Percentiles rank a stretch among this genome's conserved stretches.
phyloP scores from a whole-genome alignment of 2,113 vertebrate genomes.

The Sinocyclocheilus anshuiensis region DNA sequence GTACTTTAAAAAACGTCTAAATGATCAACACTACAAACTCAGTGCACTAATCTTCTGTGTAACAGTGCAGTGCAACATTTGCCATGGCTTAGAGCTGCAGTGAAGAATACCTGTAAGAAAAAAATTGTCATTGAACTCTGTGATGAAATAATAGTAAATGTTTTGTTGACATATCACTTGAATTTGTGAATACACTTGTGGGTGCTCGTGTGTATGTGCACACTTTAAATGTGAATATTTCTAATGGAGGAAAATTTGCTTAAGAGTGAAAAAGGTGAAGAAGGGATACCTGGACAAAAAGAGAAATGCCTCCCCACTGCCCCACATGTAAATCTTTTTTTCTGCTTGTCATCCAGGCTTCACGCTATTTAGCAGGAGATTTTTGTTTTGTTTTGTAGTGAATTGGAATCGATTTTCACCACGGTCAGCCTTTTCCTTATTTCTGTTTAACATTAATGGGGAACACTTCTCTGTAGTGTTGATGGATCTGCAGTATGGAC shows the following conservation, averaged over 20 bases:
- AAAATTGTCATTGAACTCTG: neutral
- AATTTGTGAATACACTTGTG: constrained; percentile 42
- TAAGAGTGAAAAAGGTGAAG: neutral
- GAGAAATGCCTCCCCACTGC: constrained; percentile 20
- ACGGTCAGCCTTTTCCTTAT: constrained; percentile 23
- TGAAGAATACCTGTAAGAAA: constrained; percentile 31
- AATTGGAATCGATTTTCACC: constrained; percentile 24
- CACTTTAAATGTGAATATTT: constrained; percentile 48
- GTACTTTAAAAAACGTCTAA: constrained; percentile 32
- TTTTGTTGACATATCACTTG: constrained; percentile 46
- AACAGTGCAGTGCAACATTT: constrained; percentile 32
- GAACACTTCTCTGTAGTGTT: constrained; percentile 21
- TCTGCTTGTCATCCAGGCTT: neutral
- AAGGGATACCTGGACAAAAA: constrained; percentile 16
- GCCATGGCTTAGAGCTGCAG: constrained; percentile 35
- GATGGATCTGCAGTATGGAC: constrained; percentile 7
- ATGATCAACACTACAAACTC: constrained; percentile 26
- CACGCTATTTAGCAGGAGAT: neutral
- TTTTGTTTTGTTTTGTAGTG: neutral
- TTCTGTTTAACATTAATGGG: constrained; percentile 22
- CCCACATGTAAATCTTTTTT: constrained; percentile 5
- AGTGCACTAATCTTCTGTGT: constrained; percentile 41
- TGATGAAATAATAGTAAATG: constrained; percentile 38
- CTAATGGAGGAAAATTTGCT: constrained; percentile 23
- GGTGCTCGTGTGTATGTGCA: constrained; percentile 45